Evolutionary conservation across 2,888 invertebrate species (phyloP).

Genomic region (Phytoseiulus persimilis): DNA sequence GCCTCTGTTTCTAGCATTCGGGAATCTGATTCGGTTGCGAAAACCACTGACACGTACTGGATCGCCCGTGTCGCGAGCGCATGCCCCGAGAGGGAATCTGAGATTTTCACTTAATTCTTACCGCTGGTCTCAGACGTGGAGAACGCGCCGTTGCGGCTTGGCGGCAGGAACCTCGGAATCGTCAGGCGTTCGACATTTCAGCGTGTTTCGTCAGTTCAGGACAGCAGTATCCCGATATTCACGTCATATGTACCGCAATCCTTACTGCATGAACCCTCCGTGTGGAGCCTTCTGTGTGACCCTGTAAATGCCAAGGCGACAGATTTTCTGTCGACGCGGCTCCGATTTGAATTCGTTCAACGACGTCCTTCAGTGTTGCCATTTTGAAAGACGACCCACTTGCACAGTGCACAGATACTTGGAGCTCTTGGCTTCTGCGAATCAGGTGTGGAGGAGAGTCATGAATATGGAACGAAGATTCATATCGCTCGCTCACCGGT

Average conservation of each 20-base stretch:
- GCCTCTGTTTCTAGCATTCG: no score
- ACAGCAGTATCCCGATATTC: neutral
- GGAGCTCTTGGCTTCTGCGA: neutral
- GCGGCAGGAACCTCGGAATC: no score
- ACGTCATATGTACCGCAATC: neutral
- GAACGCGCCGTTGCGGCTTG: no score
- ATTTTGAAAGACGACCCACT: neutral
- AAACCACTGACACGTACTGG: no score
- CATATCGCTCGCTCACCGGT: neutral
- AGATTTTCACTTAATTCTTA: no score
- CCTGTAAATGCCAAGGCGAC: neutral
- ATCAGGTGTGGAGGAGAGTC: neutral
- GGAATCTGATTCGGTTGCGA: no score
- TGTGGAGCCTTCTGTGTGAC: neutral
- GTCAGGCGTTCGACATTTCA: neutral
- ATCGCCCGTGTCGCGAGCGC: no score
- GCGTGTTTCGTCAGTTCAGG: neutral
- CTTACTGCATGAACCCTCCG: neutral
- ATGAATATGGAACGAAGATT: neutral
- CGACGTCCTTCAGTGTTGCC: conserved; percentile 5
- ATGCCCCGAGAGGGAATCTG: no score
- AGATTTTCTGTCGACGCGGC: neutral
- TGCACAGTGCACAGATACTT: neutral
- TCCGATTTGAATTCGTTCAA: neutral
- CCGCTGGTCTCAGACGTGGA: no score